phyloP scores from a whole-genome alignment of 2,797 vertebrate species.

The Chloroceryle inda region DNA sequence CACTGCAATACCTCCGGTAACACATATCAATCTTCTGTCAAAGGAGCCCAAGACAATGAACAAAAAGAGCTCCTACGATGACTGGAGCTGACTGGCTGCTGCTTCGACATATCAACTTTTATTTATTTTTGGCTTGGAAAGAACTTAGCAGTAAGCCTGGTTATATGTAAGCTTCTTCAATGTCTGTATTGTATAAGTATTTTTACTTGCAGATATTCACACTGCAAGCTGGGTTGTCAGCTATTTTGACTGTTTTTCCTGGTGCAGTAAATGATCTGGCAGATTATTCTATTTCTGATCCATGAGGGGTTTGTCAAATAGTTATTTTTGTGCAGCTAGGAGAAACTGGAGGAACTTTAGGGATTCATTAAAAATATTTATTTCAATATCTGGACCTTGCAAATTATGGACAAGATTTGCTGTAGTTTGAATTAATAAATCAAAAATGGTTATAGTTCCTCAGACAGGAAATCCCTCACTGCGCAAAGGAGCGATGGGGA shows the following conservation, averaged over 20 bases:
- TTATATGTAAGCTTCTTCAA: background rate
- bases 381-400: background rate
- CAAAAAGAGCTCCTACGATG: background rate
- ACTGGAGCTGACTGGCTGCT: background rate
- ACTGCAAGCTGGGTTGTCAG: background rate
- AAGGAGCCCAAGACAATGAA: slow-evolving; percentile 10
- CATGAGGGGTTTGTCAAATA: background rate
- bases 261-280: background rate
- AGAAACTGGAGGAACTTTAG: background rate
- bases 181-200: background rate
- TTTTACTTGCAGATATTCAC: background rate
- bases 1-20: background rate
- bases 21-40: slow-evolving; percentile 32
- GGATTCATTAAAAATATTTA: slow-evolving; percentile 19
- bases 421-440: slow-evolving; percentile 32
- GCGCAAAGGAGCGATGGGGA: background rate
- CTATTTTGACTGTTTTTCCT: slow-evolving; percentile 10
- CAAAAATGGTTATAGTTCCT: background rate
- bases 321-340: background rate
- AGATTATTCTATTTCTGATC: slow-evolving; percentile 20
- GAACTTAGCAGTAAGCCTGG: background rate
- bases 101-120: background rate
- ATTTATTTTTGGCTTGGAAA: slow-evolving; percentile 24
- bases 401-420: slow-evolving; percentile 5
- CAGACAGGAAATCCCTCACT: background rate